phyloP scores from a whole-genome alignment of 2,888 invertebrate species.

The Athalia rosae region DNA sequence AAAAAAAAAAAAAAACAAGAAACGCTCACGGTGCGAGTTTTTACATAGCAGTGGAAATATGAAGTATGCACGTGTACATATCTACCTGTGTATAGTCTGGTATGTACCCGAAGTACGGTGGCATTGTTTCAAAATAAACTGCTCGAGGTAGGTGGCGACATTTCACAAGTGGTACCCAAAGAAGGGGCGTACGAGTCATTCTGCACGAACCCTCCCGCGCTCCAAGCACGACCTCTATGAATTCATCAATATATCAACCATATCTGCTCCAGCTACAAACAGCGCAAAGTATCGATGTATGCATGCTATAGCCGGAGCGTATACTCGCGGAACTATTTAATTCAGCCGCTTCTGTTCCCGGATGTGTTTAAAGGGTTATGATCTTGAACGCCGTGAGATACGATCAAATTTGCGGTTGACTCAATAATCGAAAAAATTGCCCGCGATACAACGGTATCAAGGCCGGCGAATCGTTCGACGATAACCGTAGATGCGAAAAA shows the following conservation, averaged over 20 bases:
- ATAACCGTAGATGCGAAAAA: not conserved
- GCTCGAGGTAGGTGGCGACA: constrained; percentile 62
- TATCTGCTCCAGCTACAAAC: constrained; percentile 53
- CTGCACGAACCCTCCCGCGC: constrained; percentile 50
- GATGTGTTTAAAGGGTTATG: constrained; percentile 57
- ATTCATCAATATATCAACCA: constrained; percentile 60
- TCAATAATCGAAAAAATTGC: constrained; percentile 26
- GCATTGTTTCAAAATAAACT: constrained; percentile 56
- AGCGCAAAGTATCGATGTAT: constrained; percentile 47
- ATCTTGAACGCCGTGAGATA: constrained; percentile 50
- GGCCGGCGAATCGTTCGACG: not conserved
- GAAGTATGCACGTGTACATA: constrained; percentile 15
- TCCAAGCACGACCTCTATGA: constrained; percentile 58
- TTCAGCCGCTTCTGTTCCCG: constrained; percentile 55
- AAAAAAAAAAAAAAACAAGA: too few relatives aligned
- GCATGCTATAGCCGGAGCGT: constrained; percentile 43
- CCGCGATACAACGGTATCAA: not conserved
- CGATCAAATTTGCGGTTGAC: constrained; percentile 28
- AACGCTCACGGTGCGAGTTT: constrained; percentile 11
- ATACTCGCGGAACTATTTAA: constrained; percentile 58
- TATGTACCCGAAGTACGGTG: constrained; percentile 19
- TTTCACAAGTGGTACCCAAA: constrained; percentile 50
- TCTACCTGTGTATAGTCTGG: not conserved
- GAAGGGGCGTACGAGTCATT: constrained; percentile 38
- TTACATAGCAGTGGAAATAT: constrained; percentile 29